Evolutionary conservation across 2,113 vertebrate genomes (phyloP), one percentile per base, ranked within the genome.

Genomic region (Eolophus roseicapilla): DNA sequence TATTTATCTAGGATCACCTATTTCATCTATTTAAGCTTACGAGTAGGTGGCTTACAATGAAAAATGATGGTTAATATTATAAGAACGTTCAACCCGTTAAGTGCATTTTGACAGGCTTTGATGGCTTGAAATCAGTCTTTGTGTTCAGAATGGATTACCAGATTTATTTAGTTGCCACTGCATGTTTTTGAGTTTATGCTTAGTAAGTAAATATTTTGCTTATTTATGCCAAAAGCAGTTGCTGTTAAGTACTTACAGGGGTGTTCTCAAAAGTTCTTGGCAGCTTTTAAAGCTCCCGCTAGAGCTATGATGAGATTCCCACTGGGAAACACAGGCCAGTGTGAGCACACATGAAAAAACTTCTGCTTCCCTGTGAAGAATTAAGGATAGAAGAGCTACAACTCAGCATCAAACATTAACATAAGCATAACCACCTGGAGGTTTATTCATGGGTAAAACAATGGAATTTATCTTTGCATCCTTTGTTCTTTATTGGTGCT

Each of bases 61-160:
- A 94, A 93, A 97, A 92, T 95, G 44, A 89, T 79, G 75, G 88
- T 86, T 95, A 88, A 94, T 96, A 78, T 57, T 85, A 11, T 91
- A 91, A 93, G 78, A 86, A 89, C 2, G 5, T 86, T 94, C 94
- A 95, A 43, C 60, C 75, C 4, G 1, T 55, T 92, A 95, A 96
- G 95, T 97, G 92, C 88, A 85, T 96, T 92, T 93, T 96, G 95
- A 97, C 93, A 96, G 76, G 85, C 90, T 92, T 92, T 96, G 88
- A 96, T 94, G 82, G 76, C 90, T 96, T 75, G 73, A 95, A 96
- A 90, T 95, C 80, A 50, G 82, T 78, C 82, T 96, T 92, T 88
- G 82, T 80, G 41, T 94, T 93, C 82, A 62, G 86, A 75, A 86
- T 44, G 83, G 88, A 91, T 93, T 88, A 93, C 64, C 47, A 77